A percentile compares a stretch with the other conserved stretches of the same genome.
Evolutionary conservation across 2,888 invertebrate genomes (phyloP).

Genomic region (Masnerella sp.): DNA sequence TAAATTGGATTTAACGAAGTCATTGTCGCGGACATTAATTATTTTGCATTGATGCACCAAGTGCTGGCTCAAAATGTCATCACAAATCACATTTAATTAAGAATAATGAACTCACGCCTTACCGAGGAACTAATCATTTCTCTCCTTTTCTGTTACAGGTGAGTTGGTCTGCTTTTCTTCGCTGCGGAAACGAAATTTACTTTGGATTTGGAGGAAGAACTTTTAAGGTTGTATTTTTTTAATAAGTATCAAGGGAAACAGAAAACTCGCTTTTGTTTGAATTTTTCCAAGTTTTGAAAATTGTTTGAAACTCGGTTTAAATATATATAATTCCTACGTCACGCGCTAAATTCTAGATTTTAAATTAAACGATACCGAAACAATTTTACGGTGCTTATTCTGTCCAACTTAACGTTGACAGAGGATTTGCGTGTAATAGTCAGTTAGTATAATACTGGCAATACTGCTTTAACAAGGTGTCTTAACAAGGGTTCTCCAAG

Average conservation of each 20-base stretch:
- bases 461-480: conserved; percentile 32
- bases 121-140: not conserved
- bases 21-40: not conserved
- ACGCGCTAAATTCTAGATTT: not conserved
- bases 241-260: too few species aligned
- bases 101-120: too few species aligned
- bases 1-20: conserved; percentile 33
- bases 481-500: conserved; percentile 28
- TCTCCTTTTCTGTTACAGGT: conserved; percentile 25
- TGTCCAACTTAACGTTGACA: not conserved
- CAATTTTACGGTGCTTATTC: not conserved
- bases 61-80: too few species aligned
- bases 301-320: too few species aligned
- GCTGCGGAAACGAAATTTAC: too few species aligned
- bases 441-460: conserved; percentile 6
- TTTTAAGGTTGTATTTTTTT: too few species aligned
- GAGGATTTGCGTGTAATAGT: conserved; percentile 3
- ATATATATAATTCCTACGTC: too few species aligned
- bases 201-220: too few species aligned
- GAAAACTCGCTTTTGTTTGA: too few species aligned
- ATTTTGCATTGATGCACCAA: not conserved
- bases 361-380: not conserved
- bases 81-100: too few species aligned
- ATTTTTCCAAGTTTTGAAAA: not conserved
- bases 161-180: too few species aligned